Evolutionary conservation across 2,888 invertebrate genomes (phyloP).

Genomic region (Bombylius major): DNA sequence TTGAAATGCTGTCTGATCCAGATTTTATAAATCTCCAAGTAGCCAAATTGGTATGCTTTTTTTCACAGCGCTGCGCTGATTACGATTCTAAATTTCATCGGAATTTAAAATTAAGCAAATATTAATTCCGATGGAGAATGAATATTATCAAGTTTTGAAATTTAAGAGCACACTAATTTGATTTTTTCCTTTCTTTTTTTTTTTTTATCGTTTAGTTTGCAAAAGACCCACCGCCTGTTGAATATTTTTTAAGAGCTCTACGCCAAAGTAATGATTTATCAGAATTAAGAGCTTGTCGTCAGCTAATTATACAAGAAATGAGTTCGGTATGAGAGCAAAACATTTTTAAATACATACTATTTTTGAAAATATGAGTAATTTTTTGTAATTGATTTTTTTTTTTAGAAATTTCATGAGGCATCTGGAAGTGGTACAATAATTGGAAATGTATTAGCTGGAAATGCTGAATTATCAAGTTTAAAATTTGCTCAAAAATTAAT

Average conservation of each 20-base stretch:
- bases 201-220: slow-evolving; percentile 9
- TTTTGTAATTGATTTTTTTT: neutral
- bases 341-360: neutral
- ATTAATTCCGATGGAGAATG: too few relatives aligned
- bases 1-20: slow-evolving; percentile 17
- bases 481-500: slow-evolving; percentile 19
- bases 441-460: neutral
- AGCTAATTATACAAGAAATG: slow-evolving; percentile 19
- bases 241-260: slow-evolving; percentile 16
- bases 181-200: neutral
- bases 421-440: neutral
- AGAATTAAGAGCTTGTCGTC: slow-evolving; percentile 17
- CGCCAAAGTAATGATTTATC: slow-evolving; percentile 16
- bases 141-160: too few relatives aligned
- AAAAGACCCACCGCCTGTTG: slow-evolving; percentile 17
- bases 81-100: neutral
- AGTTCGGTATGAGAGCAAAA: slow-evolving; percentile 10
- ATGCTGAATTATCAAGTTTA: slow-evolving; percentile 16
- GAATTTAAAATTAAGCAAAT: neutral
- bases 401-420: neutral
- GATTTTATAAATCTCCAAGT: slow-evolving; percentile 20
- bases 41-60: slow-evolving; percentile 12
- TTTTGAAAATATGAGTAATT: neutral
- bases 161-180: neutral
- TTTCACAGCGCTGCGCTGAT: neutral